Conservation (phyloP, 2,888 invertebrate species). For the Ptilodon capucinus region DNA sequence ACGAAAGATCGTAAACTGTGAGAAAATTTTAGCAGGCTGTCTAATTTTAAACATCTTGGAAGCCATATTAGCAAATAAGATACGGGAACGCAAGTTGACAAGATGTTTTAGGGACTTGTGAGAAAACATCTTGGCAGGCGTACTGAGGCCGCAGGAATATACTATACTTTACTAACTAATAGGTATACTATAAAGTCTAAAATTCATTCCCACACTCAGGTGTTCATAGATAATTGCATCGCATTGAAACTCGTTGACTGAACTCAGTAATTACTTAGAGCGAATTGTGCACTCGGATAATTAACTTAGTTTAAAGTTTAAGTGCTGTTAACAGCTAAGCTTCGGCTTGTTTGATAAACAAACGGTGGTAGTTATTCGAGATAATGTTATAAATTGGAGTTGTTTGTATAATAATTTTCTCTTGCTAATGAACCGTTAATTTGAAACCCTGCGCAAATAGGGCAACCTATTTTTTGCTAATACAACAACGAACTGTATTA, state of each 20-base stretch:
- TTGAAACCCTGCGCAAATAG: too few species aligned
- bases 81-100: too few species aligned
- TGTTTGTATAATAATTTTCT: neutral
- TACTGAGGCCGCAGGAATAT: too few species aligned
- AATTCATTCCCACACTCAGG: constrained; percentile 11
- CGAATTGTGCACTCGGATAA: constrained; percentile 46
- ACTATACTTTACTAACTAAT: neutral
- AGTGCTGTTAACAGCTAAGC: constrained; percentile 39
- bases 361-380: neutral
- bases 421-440: constrained; percentile 4
- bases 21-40: too few species aligned
- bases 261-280: constrained; percentile 42
- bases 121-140: too few species aligned
- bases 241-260: constrained; percentile 32
- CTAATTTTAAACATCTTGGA: too few species aligned
- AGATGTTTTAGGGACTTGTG: too few species aligned
- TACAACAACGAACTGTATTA: too few species aligned
- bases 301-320: constrained; percentile 40
- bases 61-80: too few species aligned
- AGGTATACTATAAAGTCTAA: neutral
- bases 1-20: too few species aligned
- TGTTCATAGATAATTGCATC: constrained; percentile 36
- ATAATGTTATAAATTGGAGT: neutral
- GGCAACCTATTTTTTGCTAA: too few species aligned
- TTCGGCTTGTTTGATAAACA: constrained; percentile 26